A percentile compares a stretch with the other conserved stretches of the same genome.
These are phyloP conservation scores for Scaptodrosophila lebanonensis DNA, from an alignment of 1,140 invertebrate genomes.

Conservation along the genomic window DNA sequence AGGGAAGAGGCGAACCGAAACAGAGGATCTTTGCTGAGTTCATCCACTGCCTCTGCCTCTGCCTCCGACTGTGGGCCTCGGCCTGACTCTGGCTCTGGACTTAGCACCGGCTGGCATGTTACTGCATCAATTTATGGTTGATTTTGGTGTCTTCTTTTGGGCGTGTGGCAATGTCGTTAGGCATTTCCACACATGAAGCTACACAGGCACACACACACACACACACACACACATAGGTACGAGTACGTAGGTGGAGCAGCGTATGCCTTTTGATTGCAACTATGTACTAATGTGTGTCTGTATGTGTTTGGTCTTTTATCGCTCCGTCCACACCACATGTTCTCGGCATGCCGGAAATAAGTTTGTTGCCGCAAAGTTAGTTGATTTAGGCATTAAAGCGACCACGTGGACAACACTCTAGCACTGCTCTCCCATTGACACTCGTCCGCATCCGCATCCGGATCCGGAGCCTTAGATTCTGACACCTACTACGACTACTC, in stretches of 20 bases:
- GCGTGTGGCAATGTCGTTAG: too few species aligned
- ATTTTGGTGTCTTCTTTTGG: conserved; percentile 55
- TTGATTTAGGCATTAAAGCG: conserved; percentile 75
- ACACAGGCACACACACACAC: too few species aligned
- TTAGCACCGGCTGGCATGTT: too few species aligned
- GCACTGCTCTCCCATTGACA: conserved; percentile 11
- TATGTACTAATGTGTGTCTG: background rate
- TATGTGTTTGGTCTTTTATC: conserved; percentile 6
- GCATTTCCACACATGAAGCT: too few species aligned
- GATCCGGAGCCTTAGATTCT: too few species aligned
- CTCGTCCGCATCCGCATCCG: too few species aligned
- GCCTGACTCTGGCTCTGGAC: conserved; percentile 23
- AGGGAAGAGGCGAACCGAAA: too few species aligned
- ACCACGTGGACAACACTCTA: conserved; percentile 28
- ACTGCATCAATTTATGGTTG: conserved; percentile 74
- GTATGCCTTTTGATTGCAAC: conserved; percentile 55
- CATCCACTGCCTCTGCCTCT: conserved; percentile 26
- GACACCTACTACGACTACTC: too few species aligned
- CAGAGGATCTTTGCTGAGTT: too few species aligned
- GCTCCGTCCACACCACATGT: conserved; percentile 49
- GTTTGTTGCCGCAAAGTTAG: conserved; percentile 73
- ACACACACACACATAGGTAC: too few species aligned
- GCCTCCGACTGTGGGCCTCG: conserved; percentile 16
- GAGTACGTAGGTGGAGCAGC: too few species aligned
- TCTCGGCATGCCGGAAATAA: conserved; percentile 68